A percentile compares a stretch with the other conserved stretches of the same genome.
Conservation (phyloP, 2,797 vertebrate species). For the Pelodytes ibericus region DNA sequence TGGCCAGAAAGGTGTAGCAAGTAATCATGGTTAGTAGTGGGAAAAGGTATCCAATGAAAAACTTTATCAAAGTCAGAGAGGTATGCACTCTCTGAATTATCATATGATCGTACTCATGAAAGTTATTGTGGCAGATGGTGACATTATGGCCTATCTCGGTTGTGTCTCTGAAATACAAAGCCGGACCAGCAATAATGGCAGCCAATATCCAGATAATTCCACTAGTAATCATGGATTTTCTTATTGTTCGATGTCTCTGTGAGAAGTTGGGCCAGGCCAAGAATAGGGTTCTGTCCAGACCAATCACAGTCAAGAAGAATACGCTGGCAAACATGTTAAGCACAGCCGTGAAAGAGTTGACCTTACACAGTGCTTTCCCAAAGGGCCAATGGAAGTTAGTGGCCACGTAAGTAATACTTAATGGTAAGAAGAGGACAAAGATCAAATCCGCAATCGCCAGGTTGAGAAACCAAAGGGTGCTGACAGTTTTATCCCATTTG, state of each 20-base stretch:
- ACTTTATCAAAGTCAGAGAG: slow-evolving; percentile 79
- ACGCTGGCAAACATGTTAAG: slow-evolving; percentile 97
- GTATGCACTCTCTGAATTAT: slow-evolving; percentile 76
- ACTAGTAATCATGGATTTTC: slow-evolving; percentile 68
- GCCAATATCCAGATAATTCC: slow-evolving; percentile 79
- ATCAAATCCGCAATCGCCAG: slow-evolving; percentile 92
- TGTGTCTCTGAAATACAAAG: slow-evolving; percentile 85
- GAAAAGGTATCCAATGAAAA: slow-evolving; percentile 84
- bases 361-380: slow-evolving; percentile 86
- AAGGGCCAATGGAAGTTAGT: slow-evolving; percentile 93
- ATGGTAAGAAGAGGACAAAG: slow-evolving; percentile 90
- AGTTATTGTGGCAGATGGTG: slow-evolving; percentile 90
- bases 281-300: slow-evolving; percentile 86
- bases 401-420: slow-evolving; percentile 89
- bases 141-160: slow-evolving; percentile 67
- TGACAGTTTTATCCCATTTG: slow-evolving; percentile 88
- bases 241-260: slow-evolving; percentile 76
- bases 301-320: slow-evolving; percentile 89
- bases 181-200: slow-evolving; percentile 77
- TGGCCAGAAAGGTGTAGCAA: slow-evolving; percentile 81
- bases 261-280: slow-evolving; percentile 80
- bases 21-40: slow-evolving; percentile 86
- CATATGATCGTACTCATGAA: slow-evolving; percentile 71
- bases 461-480: slow-evolving; percentile 91
- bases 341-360: slow-evolving; percentile 87